Base-by-base conservation (phyloP, 2,113 vertebrate species). In the Parus major region DNA sequence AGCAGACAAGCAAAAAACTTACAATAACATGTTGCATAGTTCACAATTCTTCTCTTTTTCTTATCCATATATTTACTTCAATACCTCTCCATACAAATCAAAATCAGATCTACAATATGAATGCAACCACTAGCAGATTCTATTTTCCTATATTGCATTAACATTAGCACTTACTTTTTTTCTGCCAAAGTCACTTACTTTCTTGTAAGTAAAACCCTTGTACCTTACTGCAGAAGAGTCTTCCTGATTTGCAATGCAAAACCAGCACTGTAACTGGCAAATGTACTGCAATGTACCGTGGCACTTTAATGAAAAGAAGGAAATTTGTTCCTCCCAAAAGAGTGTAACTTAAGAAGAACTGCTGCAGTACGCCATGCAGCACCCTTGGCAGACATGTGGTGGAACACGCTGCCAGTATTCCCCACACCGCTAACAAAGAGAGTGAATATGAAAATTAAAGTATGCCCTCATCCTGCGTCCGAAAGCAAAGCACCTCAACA, bases 291-390 rank as follows among this genome's bases (percentile, higher is more conserved):
- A 33, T 2, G 19, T 47, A 60, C 35, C 29, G 49, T 12, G 50
- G 27, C 13, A 57, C 29, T n/a, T 70, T 56, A 55, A 63, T 4
- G 28, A 71, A 80, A 25, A 68, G 18, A 42, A 65, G 21, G 16
- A 84, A 82, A 71, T 1, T 9, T 6, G 3, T 49, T 85, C 33
- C 6, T 69, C 25, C 33, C 22, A 49, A 60, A 72, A 63, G 13
- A 73, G 39, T n/a, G 20, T 16, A 77, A 39, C 24, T 3, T 15
- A 31, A 28, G 6, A 41, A 10, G 6, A 39, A 36, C 7, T 57
- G 23, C 42, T 85, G 16, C 28, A 44, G 49, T 19, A 36, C 16
- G 64, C 12, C 28, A 49, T 0, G 0, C n/a, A 84, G n/a, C 0
- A 0, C 46, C 42, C 15, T 42, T 1, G 0, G 29, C 10, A 47